phyloP scores from a whole-genome alignment of 2,888 invertebrate genomes.

The Aleiodes leptofemur region DNA sequence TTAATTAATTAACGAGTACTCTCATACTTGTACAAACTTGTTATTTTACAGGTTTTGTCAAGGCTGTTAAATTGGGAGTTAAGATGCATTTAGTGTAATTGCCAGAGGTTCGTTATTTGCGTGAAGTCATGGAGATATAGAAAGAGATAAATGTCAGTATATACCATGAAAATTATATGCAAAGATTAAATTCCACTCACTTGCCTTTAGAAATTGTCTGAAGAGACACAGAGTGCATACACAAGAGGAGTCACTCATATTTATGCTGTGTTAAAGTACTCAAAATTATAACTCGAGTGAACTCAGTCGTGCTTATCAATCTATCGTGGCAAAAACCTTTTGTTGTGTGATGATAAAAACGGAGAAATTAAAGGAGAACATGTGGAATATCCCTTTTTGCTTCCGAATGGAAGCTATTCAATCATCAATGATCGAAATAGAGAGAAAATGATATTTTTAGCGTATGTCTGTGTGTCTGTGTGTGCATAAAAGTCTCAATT shows the following conservation, averaged over 20 bases:
- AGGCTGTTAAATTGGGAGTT: conserved; percentile 52
- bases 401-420: no score
- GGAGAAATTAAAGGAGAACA: background rate
- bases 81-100: conserved; percentile 62
- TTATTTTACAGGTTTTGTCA: conserved; percentile 49
- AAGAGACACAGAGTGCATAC: conserved; percentile 7
- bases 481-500: no score
- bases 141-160: conserved; percentile 28
- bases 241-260: conserved; percentile 3
- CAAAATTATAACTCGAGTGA: background rate
- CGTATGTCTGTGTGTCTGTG: no score
- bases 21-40: conserved; percentile 36
- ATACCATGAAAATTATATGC: conserved; percentile 30
- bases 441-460: no score
- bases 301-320: background rate
- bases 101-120: conserved; percentile 47
- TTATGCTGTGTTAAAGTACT: background rate
- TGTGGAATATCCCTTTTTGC: no score
- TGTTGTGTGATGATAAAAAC: background rate
- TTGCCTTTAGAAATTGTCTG: conserved; percentile 8
- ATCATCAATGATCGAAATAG: no score
- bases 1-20: conserved; percentile 60
- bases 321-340: background rate
- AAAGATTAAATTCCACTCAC: conserved; percentile 42
- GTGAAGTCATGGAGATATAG: background rate